Percentiles rank a stretch among this genome's conserved stretches.
These are phyloP conservation scores for Pseudachorutes palmiensis DNA, from an alignment of 1,140 invertebrate genomes.

Conservation along the genomic window DNA sequence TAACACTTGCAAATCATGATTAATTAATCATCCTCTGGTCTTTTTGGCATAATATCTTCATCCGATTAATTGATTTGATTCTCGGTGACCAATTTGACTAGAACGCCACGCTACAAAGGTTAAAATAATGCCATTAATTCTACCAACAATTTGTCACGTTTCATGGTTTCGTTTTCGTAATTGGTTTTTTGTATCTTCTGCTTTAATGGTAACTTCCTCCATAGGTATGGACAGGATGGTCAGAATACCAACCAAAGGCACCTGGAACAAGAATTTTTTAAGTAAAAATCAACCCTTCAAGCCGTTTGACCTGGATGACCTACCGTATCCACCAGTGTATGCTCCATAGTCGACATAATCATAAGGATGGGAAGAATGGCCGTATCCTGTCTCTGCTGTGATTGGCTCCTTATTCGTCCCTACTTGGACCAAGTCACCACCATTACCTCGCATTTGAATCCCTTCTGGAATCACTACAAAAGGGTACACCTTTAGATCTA, in stretches of 20 bases:
- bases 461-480: neutral
- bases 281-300: neutral
- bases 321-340: constrained; percentile 41
- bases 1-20: neutral
- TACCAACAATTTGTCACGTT: too few species aligned
- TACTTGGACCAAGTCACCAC: neutral
- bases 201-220: constrained; percentile 19
- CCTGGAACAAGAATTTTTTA: neutral
- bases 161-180: constrained; percentile 4
- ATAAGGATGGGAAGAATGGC: constrained; percentile 21
- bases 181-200: too few species aligned
- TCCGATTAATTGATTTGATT: too few species aligned
- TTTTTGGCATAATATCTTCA: too few species aligned
- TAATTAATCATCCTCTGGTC: too few species aligned
- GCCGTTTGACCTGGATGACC: constrained; percentile 40
- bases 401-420: constrained; percentile 21
- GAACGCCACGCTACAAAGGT: too few species aligned
- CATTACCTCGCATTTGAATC: constrained; percentile 1
- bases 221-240: constrained; percentile 28
- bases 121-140: too few species aligned
- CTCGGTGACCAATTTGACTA: constrained; percentile 15
- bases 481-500: too few species aligned
- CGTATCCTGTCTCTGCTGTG: constrained; percentile 21
- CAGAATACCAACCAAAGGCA: constrained; percentile 16
- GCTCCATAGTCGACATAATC: constrained; percentile 42